phyloP scores from a whole-genome alignment of 1,140 invertebrate species.

The Nasonia longicornis region DNA sequence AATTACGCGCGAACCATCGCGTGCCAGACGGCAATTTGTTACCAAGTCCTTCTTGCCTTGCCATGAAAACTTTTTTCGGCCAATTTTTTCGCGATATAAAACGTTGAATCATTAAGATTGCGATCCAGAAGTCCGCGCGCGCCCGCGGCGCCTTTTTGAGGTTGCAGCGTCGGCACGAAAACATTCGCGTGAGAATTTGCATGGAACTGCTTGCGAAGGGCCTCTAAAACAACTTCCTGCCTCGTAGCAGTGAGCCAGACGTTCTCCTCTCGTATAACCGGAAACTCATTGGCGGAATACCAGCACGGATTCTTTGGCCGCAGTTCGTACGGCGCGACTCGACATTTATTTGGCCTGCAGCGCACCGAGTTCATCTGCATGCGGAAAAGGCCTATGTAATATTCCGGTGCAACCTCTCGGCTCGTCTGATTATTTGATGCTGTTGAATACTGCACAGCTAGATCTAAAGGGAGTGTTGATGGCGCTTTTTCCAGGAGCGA shows the following conservation, averaged over 20 bases:
- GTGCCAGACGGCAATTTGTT: neutral
- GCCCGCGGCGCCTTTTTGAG: neutral
- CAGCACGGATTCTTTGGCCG: neutral
- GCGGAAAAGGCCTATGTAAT: no score
- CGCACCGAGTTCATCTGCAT: neutral
- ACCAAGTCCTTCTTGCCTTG: neutral
- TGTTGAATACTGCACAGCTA: no score
- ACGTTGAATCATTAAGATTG: constrained; percentile 19
- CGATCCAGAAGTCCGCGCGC: neutral
- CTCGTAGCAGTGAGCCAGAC: neutral
- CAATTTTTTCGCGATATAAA: constrained; percentile 7
- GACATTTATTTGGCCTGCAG: no score
- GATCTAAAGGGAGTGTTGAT: no score
- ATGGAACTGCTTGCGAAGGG: neutral
- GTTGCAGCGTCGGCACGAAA: neutral
- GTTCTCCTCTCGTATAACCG: constrained; percentile 21
- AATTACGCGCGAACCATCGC: constrained; percentile 4
- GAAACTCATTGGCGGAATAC: constrained; percentile 6
- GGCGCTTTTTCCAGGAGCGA: no score
- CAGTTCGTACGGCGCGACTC: neutral
- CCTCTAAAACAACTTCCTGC: constrained; percentile 31
- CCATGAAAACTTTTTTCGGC: no score
- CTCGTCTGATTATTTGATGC: no score
- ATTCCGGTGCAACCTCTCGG: no score
- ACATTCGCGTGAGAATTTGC: constrained; percentile 22